A percentile compares a stretch with the other conserved stretches of the same genome.
phyloP scores from a whole-genome alignment of 2,797 vertebrate species.

The Erpetoichthys calabaricus region DNA sequence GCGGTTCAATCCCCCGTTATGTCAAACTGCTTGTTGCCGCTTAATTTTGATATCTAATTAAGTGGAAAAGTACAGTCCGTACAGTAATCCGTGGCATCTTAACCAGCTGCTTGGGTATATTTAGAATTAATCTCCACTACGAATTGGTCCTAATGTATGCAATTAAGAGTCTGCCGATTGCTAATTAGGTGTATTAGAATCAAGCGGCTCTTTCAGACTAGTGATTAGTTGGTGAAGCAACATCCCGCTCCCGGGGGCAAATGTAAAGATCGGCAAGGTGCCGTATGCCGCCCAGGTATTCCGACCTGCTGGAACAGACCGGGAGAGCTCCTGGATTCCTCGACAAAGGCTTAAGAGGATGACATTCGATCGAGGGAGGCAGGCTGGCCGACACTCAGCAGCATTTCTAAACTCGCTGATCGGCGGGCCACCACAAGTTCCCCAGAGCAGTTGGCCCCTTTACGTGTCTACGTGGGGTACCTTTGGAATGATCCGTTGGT shows the following conservation, averaged over 20 bases:
- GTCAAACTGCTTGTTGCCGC: conserved; percentile 72
- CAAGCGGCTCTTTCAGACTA: conserved; percentile 47
- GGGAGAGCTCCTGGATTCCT: conserved; percentile 16
- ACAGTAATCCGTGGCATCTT: conserved; percentile 79
- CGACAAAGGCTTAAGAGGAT: too few relatives aligned
- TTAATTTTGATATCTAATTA: conserved; percentile 89
- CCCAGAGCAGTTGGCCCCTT: too few relatives aligned
- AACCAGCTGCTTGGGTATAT: conserved; percentile 94
- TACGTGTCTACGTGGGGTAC: too few relatives aligned
- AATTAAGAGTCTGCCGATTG: conserved; percentile 98
- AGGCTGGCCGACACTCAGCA: too few relatives aligned
- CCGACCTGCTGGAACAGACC: too few relatives aligned
- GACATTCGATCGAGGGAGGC: too few relatives aligned
- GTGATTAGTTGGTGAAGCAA: conserved; percentile 53
- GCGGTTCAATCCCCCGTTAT: conserved; percentile 62
- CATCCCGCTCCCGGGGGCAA: conserved; percentile 9
- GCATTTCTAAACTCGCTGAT: too few relatives aligned
- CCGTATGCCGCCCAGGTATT: conserved; percentile 1
- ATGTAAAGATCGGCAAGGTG: not conserved
- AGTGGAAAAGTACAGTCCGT: conserved; percentile 84
- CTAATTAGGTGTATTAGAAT: conserved; percentile 96
- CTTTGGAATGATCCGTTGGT: too few relatives aligned
- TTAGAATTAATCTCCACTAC: conserved; percentile 98
- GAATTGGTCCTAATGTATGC: conserved; percentile 99
- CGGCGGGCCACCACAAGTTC: too few relatives aligned